Base-by-base conservation (phyloP, 92 coral and sea anemone genomes). In the Pocillopora meandrina region DNA sequence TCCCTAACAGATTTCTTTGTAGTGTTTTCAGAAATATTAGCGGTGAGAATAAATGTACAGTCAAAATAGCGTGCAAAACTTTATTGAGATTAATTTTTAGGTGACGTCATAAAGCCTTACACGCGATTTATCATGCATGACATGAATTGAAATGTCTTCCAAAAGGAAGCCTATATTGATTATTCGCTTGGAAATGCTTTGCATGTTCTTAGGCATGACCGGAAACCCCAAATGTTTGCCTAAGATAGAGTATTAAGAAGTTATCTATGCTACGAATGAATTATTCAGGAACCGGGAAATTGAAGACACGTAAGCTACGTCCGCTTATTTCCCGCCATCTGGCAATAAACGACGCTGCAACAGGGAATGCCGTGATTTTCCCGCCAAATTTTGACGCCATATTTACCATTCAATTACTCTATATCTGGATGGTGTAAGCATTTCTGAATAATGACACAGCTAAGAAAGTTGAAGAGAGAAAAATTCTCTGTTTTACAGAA, bases 41-140 rank as follows among this genome's bases (percentile, higher is more conserved):
- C 34, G 36, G 12, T 6, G 6, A 23, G 13, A 81, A 57, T 10
- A 81, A 71, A 71, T 59, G 60, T 81, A 31, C 47, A 33, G 18
- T 70, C 42, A 18, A 59, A 58, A 20, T 31, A 26, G 80, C 80
- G 80, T 76, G 80, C 80, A 81, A 59, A 81, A 71, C 70, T 81
- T 34, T 81, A 60, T 64, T 35, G 0, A 65, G 77, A 81, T 81
- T 70, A 81, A 55, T 35, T 36, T 8, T 34, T 34, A 13, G 20
- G 57, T 60, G n/a, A 65, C 74, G 82, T 78, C 82, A 63, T 78
- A 63, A 78, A 15, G 20, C 85, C 74, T 31, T 68, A 42, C 19
- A 56, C 15, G 34, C 77, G 74, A 36, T 35, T 70, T 70, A 70
- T 56, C 65, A 81, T 16, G 20, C 59, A 56, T 65, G 35, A 79